phyloP scores from a whole-genome alignment of 2,113 vertebrate genomes.

The Epinephelus fuscoguttatus region DNA sequence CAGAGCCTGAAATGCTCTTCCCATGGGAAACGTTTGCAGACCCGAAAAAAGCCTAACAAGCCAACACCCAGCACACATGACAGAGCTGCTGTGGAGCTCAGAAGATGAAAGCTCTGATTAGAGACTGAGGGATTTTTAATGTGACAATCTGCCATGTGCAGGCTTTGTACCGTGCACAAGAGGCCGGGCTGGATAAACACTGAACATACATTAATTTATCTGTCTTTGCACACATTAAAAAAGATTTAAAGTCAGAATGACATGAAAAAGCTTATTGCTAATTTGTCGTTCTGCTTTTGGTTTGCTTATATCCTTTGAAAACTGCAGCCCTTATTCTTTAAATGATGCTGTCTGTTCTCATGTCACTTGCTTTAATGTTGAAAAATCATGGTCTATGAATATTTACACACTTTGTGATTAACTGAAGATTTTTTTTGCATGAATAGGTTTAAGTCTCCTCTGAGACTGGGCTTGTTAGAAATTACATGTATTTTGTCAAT shows the following conservation, averaged over 20 bases:
- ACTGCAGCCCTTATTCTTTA: not conserved
- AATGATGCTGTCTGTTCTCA: not conserved
- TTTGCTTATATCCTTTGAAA: not conserved
- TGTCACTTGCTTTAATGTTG: not conserved
- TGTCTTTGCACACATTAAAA: not conserved
- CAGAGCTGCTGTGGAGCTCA: slow-evolving; percentile 5
- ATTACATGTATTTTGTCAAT: no score
- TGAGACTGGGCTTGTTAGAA: no score
- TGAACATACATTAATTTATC: not conserved
- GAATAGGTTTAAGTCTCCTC: no score
- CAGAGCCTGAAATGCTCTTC: slow-evolving; percentile 12
- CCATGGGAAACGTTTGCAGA: slow-evolving; percentile 47
- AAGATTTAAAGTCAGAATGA: not conserved
- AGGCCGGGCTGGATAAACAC: not conserved
- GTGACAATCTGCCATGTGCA: not conserved
- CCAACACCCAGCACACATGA: slow-evolving; percentile 28
- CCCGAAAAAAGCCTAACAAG: slow-evolving; percentile 26
- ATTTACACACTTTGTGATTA: not conserved
- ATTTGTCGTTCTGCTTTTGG: not conserved
- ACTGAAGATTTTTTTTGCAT: no score
- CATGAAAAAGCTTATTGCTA: not conserved
- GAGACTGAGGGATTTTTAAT: slow-evolving; percentile 2
- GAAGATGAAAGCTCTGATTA: slow-evolving; percentile 13
- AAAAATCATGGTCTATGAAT: no score
- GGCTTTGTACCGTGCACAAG: not conserved